phyloP scores from a whole-genome alignment of 2,113 vertebrate species.

The Junco hyemalis region DNA sequence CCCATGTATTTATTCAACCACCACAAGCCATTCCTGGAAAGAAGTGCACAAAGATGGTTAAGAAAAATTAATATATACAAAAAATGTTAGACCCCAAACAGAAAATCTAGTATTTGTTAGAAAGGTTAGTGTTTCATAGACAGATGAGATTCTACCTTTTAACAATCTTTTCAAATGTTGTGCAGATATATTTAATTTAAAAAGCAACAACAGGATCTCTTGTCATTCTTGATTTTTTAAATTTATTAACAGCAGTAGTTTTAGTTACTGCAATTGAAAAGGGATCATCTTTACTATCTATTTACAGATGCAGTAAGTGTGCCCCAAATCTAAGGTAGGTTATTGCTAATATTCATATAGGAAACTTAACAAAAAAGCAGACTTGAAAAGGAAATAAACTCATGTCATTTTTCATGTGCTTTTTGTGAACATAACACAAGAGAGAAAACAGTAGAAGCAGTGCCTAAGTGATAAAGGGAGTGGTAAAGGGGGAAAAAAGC shows the following conservation, averaged over 20 bases:
- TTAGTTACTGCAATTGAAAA: conserved; percentile 16
- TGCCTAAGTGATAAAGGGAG: conserved; percentile 6
- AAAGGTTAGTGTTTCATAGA: conserved; percentile 66
- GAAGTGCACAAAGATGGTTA: conserved; percentile 50
- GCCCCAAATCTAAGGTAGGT: neutral
- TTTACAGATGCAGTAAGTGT: neutral
- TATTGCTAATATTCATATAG: neutral
- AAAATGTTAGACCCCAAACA: conserved; percentile 35
- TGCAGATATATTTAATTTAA: conserved; percentile 36
- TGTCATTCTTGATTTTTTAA: neutral
- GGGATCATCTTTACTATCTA: neutral
- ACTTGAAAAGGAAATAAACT: conserved; percentile 57
- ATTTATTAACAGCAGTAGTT: neutral
- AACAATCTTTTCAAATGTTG: conserved; percentile 56
- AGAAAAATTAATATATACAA: conserved; percentile 2
- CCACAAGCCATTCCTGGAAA: conserved; percentile 63
- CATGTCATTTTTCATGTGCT: neutral
- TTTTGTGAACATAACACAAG: neutral
- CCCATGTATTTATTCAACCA: conserved; percentile 9
- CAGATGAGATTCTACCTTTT: conserved; percentile 78
- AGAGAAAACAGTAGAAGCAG: conserved; percentile 27
- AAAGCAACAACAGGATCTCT: neutral
- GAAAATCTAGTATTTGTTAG: conserved; percentile 46
- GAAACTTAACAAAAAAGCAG: conserved; percentile 3
- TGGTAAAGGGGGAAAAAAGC: neutral